These are phyloP conservation scores for Drosophila phalerata DNA, from an alignment of 2,888 invertebrate species.

Conservation along the genomic window DNA sequence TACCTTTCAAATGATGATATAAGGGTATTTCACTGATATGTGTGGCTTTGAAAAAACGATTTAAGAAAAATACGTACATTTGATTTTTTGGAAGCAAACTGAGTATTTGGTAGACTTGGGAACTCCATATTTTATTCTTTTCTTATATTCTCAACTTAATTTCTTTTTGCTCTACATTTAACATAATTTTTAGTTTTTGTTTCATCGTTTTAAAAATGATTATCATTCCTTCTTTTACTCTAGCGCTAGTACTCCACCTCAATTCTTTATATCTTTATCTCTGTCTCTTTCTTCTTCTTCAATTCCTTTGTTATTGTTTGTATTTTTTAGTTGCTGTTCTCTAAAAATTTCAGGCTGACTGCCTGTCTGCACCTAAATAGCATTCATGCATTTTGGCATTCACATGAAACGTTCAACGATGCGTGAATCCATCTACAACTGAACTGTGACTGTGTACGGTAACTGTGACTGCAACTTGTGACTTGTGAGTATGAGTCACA, in stretches of 20 bases:
- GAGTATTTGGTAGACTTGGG: no score
- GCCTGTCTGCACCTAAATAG: slow-evolving; percentile 33
- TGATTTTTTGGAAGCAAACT: no score
- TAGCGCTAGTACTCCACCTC: no score
- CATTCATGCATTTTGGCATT: slow-evolving; percentile 56
- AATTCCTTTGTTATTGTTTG: slow-evolving; percentile 19
- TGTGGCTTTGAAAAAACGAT: background rate
- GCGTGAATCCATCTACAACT: slow-evolving; percentile 55
- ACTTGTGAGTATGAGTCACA: slow-evolving; percentile 14
- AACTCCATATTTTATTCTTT: no score
- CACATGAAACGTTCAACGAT: slow-evolving; percentile 64
- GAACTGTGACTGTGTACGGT: slow-evolving; percentile 37
- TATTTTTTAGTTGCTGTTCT: slow-evolving; percentile 12
- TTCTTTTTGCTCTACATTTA: background rate
- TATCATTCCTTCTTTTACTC: no score
- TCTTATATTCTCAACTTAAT: background rate
- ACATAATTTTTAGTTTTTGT: background rate
- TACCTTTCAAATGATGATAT: slow-evolving; percentile 23
- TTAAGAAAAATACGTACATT: background rate
- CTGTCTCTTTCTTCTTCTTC: background rate
- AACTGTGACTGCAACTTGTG: slow-evolving; percentile 31
- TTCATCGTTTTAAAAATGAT: background rate
- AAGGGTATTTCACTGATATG: slow-evolving; percentile 1
- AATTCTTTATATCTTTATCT: background rate
- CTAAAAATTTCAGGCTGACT: slow-evolving; percentile 25